Percentiles rank a stretch among this genome's conserved stretches.
phyloP scores from a whole-genome alignment of 2,888 invertebrate genomes.

The Odontocolon sp. region DNA sequence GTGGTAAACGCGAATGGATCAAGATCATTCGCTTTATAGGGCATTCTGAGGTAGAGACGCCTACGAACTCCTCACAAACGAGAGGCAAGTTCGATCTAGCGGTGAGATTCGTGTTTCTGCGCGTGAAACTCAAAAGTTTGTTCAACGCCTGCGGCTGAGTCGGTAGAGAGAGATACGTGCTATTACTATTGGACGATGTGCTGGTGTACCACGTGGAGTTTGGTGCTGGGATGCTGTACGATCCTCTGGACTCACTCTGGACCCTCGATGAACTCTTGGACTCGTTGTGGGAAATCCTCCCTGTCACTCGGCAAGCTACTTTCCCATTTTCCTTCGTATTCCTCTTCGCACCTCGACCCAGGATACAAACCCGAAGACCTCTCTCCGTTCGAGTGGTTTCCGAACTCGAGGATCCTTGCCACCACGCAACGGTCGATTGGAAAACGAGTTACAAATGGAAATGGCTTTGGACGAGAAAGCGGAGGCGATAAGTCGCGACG shows the following conservation, averaged over 20 bases:
- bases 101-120: constrained; percentile 33
- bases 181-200: constrained; percentile 18
- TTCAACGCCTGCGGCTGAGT: constrained; percentile 21
- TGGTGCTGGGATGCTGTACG: neutral
- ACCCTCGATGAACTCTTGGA: constrained; percentile 4
- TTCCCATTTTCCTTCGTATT: constrained; percentile 38
- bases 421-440: constrained; percentile 33
- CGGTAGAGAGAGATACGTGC: constrained; percentile 24
- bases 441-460: constrained; percentile 67
- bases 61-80: neutral
- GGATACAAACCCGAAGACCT: constrained; percentile 17
- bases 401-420: neutral
- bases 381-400: constrained; percentile 9
- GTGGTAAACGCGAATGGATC: constrained; percentile 2
- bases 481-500: constrained; percentile 42
- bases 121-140: constrained; percentile 38
- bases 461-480: constrained; percentile 65
- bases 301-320: constrained; percentile 50
- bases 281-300: constrained; percentile 21
- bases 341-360: constrained; percentile 34
- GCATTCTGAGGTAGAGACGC: neutral
- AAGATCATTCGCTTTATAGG: neutral
- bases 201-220: neutral
- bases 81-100: constrained; percentile 15
- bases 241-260: constrained; percentile 12